phyloP scores from a whole-genome alignment of 2,113 vertebrate genomes.

The Serilophus lunatus region DNA sequence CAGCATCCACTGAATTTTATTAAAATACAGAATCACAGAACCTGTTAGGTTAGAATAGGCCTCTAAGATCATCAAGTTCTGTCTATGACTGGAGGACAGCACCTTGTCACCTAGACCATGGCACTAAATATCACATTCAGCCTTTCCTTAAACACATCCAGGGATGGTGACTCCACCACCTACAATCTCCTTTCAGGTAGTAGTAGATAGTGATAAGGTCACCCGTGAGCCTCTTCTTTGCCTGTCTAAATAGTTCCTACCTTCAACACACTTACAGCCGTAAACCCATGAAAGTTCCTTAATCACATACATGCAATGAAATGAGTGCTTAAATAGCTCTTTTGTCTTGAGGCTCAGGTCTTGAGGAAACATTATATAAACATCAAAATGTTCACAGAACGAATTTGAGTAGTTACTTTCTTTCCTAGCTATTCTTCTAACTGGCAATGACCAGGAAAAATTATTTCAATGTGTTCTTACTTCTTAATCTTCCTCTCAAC shows the following conservation, averaged over 20 bases:
- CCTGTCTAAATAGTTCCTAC: background rate
- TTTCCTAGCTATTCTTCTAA: background rate
- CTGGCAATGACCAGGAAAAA: background rate
- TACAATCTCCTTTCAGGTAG: background rate
- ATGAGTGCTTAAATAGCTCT: background rate
- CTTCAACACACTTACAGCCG: background rate
- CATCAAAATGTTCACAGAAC: background rate
- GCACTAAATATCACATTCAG: background rate
- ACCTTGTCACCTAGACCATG: background rate
- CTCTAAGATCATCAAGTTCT: background rate
- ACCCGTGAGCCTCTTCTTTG: background rate
- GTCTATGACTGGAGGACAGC: too few relatives aligned
- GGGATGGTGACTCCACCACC: background rate
- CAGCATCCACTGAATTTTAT: background rate
- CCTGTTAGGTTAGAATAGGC: background rate
- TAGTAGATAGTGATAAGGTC: rapidly evolving
- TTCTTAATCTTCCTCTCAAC: background rate
- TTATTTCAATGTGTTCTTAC: background rate
- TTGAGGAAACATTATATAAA: background rate
- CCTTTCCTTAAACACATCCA: background rate
- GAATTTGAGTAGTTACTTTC: background rate
- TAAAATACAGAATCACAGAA: background rate
- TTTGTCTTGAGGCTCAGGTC: background rate
- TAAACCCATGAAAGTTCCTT: background rate
- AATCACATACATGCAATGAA: background rate